Evolutionary conservation across 1,140 invertebrate genomes (phyloP).

Genomic region (Caenorhabditis remanei): DNA sequence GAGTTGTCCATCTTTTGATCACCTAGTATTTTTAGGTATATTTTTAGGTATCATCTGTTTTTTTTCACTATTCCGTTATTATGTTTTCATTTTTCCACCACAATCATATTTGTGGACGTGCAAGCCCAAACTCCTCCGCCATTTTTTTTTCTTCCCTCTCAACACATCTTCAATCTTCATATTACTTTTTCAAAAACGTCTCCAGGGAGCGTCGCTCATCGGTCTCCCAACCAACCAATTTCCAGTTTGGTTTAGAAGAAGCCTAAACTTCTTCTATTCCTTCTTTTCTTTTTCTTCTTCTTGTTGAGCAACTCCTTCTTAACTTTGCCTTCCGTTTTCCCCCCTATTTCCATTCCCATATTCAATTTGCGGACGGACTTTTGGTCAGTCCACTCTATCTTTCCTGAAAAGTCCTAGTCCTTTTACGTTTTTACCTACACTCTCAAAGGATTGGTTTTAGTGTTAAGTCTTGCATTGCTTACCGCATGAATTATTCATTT

Average conservation of each 20-base stretch:
- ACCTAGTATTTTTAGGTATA: not conserved
- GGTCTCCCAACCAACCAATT: slow-evolving; percentile 56
- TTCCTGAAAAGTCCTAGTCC: not conserved
- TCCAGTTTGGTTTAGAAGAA: slow-evolving; percentile 29
- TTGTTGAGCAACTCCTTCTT: not conserved
- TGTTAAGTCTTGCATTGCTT: not conserved
- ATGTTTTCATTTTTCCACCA: not conserved
- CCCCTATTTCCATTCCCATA: slow-evolving; percentile 44
- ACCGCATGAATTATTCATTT: slow-evolving; percentile 49
- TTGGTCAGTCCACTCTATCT: slow-evolving; percentile 29
- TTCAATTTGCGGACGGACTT: slow-evolving; percentile 50
- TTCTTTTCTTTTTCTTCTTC: slow-evolving; percentile 12
- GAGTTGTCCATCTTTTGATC: not conserved
- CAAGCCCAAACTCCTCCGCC: not conserved
- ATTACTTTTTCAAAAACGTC: slow-evolving; percentile 39
- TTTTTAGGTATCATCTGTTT: not conserved
- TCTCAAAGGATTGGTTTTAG: not conserved
- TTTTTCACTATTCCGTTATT: not conserved
- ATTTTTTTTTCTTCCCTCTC: not conserved
- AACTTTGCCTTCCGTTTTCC: not conserved
- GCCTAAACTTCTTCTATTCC: not conserved
- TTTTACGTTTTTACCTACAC: not conserved
- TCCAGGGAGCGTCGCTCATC: slow-evolving; percentile 47
- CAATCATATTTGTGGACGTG: slow-evolving; percentile 35
- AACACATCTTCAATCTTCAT: slow-evolving; percentile 54